Conservation (phyloP, 2,113 vertebrate genomes). For the Myanophis thanlyinensis region DNA sequence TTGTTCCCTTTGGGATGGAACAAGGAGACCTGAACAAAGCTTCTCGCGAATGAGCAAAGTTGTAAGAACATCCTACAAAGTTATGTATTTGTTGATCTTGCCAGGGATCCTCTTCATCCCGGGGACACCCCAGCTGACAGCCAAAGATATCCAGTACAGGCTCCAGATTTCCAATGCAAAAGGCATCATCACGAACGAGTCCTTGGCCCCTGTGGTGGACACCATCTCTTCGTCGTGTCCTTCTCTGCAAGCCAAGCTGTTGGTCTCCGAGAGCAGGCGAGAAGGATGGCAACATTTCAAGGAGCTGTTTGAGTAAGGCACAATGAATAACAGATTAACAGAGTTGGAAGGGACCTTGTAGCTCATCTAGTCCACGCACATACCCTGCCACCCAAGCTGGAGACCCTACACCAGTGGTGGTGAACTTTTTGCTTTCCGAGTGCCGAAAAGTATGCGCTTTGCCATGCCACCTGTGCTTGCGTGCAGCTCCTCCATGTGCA, state of each 20-base stretch:
- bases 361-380: no score
- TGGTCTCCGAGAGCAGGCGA: slow-evolving; percentile 61
- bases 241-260: slow-evolving; percentile 68
- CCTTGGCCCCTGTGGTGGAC: slow-evolving; percentile 62
- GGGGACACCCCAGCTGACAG: slow-evolving; percentile 73
- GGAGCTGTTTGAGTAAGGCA: slow-evolving; percentile 66
- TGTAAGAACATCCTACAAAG: not conserved
- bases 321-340: not conserved
- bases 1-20: not conserved
- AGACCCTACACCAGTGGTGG: no score
- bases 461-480: no score
- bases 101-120: slow-evolving; percentile 68
- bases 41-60: not conserved
- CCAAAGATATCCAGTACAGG: slow-evolving; percentile 69
- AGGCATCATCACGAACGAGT: slow-evolving; percentile 68
- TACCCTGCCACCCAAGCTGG: no score
- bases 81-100: slow-evolving; percentile 13
- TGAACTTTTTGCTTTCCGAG: no score
- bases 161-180: slow-evolving; percentile 68
- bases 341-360: no score
- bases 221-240: slow-evolving; percentile 58
- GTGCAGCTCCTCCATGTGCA: no score
- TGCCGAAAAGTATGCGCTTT: no score
- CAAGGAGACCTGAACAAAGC: not conserved
- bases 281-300: slow-evolving; percentile 68